phyloP scores from a whole-genome alignment of 1,140 invertebrate species.

The Panagrolaimus sp. region DNA sequence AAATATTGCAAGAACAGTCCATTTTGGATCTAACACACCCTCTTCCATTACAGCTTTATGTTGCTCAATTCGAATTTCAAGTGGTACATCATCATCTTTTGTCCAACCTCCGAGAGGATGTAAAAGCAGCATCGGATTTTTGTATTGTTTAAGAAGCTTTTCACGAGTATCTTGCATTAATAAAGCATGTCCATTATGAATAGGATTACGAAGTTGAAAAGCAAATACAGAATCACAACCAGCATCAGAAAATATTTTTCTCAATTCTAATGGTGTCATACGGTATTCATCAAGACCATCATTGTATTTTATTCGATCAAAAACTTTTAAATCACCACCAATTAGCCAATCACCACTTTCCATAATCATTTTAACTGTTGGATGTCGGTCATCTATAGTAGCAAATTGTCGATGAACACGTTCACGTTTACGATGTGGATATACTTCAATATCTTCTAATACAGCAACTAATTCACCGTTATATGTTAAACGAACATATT shows the following conservation, averaged over 20 bases:
- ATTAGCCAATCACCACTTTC: constrained; percentile 90
- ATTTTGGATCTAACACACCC: constrained; percentile 71
- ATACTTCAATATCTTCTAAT: constrained; percentile 85
- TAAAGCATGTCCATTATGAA: constrained; percentile 96
- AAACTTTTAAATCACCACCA: constrained; percentile 78
- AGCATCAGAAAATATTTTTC: constrained; percentile 70
- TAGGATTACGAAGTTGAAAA: constrained; percentile 94
- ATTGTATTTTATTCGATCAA: constrained; percentile 84
- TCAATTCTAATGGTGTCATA: constrained; percentile 84
- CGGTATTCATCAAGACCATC: constrained; percentile 92
- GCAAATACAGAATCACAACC: constrained; percentile 92
- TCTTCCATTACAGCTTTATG: constrained; percentile 78
- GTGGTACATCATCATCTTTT: constrained; percentile 95
- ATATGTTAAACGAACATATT: constrained; percentile 63
- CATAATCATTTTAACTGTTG: constrained; percentile 84
- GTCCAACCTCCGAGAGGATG: constrained; percentile 98
- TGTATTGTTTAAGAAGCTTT: constrained; percentile 72
- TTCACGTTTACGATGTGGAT: constrained; percentile 87
- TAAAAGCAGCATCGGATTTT: constrained; percentile 85
- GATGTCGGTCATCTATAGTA: constrained; percentile 78
- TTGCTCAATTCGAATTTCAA: constrained; percentile 64
- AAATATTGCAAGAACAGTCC: constrained; percentile 92
- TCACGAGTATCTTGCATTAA: constrained; percentile 89
- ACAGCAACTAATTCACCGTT: constrained; percentile 73
- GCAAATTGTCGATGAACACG: constrained; percentile 84